A percentile compares a stretch with the other conserved stretches of the same genome.
These are phyloP conservation scores for Alouatta palliata DNA, from an alignment of 2,113 vertebrate genomes.

Conservation along the genomic window DNA sequence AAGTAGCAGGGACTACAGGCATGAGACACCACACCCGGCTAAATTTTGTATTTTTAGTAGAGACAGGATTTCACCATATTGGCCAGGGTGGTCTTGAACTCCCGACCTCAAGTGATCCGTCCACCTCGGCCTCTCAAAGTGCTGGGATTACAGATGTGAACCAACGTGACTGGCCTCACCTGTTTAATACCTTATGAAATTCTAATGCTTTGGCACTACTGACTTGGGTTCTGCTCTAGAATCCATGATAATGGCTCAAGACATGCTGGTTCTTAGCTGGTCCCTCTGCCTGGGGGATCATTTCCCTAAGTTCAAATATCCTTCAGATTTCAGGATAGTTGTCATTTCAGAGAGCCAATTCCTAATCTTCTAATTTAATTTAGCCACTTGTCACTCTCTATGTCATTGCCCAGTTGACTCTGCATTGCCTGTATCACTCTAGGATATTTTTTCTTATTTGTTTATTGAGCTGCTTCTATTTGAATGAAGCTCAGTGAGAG, in stretches of 20 bases:
- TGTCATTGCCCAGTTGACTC: not conserved
- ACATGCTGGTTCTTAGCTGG: not conserved
- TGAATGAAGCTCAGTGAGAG: not conserved
- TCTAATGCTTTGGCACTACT: not conserved
- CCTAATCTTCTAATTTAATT: not conserved
- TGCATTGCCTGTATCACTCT: accelerated
- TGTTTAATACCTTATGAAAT: not conserved
- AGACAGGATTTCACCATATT: too few relatives aligned
- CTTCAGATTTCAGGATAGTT: not conserved
- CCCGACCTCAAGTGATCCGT: too few relatives aligned
- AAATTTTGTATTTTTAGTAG: too few relatives aligned
- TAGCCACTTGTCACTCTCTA: not conserved
- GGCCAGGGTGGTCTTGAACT: too few relatives aligned
- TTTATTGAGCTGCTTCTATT: not conserved
- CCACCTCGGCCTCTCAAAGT: too few relatives aligned
- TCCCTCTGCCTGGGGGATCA: not conserved
- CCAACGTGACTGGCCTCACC: too few relatives aligned
- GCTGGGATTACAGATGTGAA: too few relatives aligned
- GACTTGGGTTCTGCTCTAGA: not conserved
- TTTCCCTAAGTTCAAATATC: not conserved
- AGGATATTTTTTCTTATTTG: not conserved
- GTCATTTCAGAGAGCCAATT: not conserved
- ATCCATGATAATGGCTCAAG: accelerated
- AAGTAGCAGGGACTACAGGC: too few relatives aligned
- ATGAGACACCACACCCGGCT: too few relatives aligned